Evolutionary conservation across 1,140 invertebrate species (phyloP), one percentile per base, ranked within the genome.

Genomic region (Vanessa tameamea): DNA sequence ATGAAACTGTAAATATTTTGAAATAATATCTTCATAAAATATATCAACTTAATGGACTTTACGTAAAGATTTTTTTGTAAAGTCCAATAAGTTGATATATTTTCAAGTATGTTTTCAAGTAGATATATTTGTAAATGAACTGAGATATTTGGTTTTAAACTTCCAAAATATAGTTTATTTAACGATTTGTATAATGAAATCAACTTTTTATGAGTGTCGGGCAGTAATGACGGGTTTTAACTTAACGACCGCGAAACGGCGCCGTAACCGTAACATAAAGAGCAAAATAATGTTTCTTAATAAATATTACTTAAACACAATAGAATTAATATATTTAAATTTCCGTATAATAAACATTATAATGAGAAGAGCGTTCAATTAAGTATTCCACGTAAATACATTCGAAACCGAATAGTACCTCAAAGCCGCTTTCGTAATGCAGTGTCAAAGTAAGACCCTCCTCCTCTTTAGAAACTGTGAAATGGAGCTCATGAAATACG

Each of bases 401-500:
- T 68, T 73, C 55, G 69, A 70, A 73, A 66, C 61, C 77, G 51
- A 72, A 73, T 69, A 75, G 64, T 68, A 50, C 14, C 26, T 61
- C 23, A 61, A 59, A 61, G 57, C 57, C 26, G 57, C 57, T 61
- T 61, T 37, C 55, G 20, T 26, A 59, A 61, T 61, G 57, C 57
- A 61, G 26, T 61, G 57, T 61, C 57, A 61, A 61, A 61, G 31
- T 61, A 37, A 61, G 57, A 15, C 57, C 26, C 53, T 23, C 57
- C 48, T 50, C 0, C 57, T 61, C 73, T 81, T 78, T 80, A 51
- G 74, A 73, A 71, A 73, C 61, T 16, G 51, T 63, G 78, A 80
- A 82, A 83, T 73, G 78, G 74, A 79, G 72, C 82, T 79, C 72
- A 79, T 79, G 78, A 79, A 81, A 77, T 81, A 81, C 47, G 57